Base-by-base conservation (phyloP, 2,888 invertebrate species). In the Blastobasis lacticolella region DNA sequence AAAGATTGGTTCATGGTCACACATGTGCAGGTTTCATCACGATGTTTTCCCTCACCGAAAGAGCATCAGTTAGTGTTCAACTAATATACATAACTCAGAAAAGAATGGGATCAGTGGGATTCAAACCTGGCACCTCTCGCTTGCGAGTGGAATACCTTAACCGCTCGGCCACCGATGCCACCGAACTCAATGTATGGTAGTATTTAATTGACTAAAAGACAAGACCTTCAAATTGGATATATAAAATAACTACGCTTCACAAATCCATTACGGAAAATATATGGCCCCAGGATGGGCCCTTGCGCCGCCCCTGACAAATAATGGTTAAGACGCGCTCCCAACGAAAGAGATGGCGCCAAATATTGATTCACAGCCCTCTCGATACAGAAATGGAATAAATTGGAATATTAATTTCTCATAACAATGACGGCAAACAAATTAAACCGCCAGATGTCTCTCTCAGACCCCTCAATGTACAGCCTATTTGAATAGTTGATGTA, bases 341-440 rank as follows among this genome's bases (percentile, higher is more conserved):
- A 64, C 66, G 70, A 71, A 69, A 70, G 75, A 72, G 75, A 75
- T 68, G 71, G 73, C 71, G 68, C 70, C 74, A 75, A 82, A 82
- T 85, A 87, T 86, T 85, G 85, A 86, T 87, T 80, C 76, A 76
- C 76, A 75, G 69, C 74, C 77, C 78, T 75, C 78, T 75, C 78
- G 76, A 82, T 85, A 84, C 80, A 78, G 78, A 81, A 81, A 79
- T 81, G 81, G 86, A 87, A 87, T 87, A 86, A 86, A 86, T 87
- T 86, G 81, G 85, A 87, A 87, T 88, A 88, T 87, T 88, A 88
- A 88, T 88, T 86, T 79, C 73, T 81, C 83, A 81, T 78, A 80
- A 86, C 87, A 87, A 86, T 83, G 79, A 71, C 69, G 71, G 76
- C 81, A 80, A 83, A 85, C 84, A 86, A 88, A 86, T 87, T 86